Conservation (phyloP, 2,888 invertebrate species). For the Drosophila antonietae region DNA sequence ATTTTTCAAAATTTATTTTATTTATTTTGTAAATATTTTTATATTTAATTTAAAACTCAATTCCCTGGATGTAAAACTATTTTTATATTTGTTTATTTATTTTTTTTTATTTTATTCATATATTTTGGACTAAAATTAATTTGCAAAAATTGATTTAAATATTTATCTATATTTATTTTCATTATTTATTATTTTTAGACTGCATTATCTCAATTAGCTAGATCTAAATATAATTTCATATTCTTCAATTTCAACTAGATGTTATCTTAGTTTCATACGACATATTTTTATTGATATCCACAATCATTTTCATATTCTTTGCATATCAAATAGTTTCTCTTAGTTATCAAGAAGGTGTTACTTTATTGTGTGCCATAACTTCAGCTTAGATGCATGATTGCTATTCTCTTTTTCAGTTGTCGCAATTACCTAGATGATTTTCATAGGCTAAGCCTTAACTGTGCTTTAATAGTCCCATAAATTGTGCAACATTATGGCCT, state of each 20-base stretch:
- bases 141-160: too few relatives aligned
- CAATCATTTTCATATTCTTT: background rate
- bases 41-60: too few relatives aligned
- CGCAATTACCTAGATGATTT: slow-evolving; percentile 67
- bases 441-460: slow-evolving; percentile 62
- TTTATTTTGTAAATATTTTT: too few relatives aligned
- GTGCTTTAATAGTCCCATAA: slow-evolving; percentile 71
- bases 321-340: background rate
- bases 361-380: slow-evolving; percentile 42
- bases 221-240: background rate
- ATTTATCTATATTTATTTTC: too few relatives aligned
- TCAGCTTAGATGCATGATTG: slow-evolving; percentile 22
- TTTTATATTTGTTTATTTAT: too few relatives aligned
- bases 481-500: slow-evolving; percentile 61
- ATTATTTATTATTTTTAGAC: too few relatives aligned
- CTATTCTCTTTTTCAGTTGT: slow-evolving; percentile 15
- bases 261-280: background rate
- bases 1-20: too few relatives aligned
- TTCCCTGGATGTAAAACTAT: too few relatives aligned
- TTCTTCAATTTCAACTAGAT: background rate
- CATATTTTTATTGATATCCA: background rate
- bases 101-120: too few relatives aligned
- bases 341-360: slow-evolving; percentile 33
- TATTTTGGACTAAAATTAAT: too few relatives aligned
- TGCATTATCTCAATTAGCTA: too few relatives aligned